Percentiles rank a stretch among this genome's conserved stretches.
Conservation (phyloP, 2,888 invertebrate species). For the Ectemnius lituratus region DNA sequence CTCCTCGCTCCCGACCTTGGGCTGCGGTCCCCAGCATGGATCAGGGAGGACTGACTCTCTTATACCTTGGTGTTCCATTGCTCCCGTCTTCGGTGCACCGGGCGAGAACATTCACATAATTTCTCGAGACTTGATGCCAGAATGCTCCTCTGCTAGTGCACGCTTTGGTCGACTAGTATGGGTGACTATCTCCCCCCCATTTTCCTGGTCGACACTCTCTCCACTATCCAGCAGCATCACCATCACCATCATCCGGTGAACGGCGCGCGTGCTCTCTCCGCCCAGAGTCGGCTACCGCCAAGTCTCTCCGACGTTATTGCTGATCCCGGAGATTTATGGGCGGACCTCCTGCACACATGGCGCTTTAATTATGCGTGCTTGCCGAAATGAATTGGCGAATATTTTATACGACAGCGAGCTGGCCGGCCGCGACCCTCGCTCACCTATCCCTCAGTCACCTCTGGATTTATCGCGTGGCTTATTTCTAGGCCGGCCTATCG, state of each 20-base stretch:
- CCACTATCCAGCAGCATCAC: conserved; percentile 41
- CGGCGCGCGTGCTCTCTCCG: conserved; percentile 7
- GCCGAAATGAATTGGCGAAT: conserved; percentile 74
- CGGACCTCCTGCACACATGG: conserved; percentile 74
- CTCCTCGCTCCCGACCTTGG: conserved; percentile 57
- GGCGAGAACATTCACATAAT: conserved; percentile 71
- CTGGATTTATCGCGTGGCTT: conserved; percentile 52
- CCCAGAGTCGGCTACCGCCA: conserved; percentile 65
- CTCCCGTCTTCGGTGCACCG: conserved; percentile 52
- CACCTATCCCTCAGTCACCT: conserved; percentile 14
- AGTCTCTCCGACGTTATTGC: conserved; percentile 74
- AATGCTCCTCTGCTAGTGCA: conserved; percentile 57
- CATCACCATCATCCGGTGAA: conserved; percentile 40
- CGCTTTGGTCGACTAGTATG: no score
- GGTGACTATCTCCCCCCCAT: no score
- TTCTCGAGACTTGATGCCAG: conserved; percentile 71
- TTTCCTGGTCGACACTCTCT: conserved; percentile 30
- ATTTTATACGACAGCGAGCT: conserved; percentile 68
- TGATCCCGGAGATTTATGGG: conserved; percentile 75
- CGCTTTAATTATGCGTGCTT: conserved; percentile 75
- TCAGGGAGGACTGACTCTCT: conserved; percentile 1
- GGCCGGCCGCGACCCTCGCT: conserved; percentile 32
- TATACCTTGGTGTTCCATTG: conserved; percentile 30
- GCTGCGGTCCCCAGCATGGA: conserved; percentile 27
- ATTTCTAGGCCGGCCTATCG: conserved; percentile 45